These are phyloP conservation scores for Cyclophora punctaria DNA, from an alignment of 2,888 invertebrate genomes.

Conservation along the genomic window DNA sequence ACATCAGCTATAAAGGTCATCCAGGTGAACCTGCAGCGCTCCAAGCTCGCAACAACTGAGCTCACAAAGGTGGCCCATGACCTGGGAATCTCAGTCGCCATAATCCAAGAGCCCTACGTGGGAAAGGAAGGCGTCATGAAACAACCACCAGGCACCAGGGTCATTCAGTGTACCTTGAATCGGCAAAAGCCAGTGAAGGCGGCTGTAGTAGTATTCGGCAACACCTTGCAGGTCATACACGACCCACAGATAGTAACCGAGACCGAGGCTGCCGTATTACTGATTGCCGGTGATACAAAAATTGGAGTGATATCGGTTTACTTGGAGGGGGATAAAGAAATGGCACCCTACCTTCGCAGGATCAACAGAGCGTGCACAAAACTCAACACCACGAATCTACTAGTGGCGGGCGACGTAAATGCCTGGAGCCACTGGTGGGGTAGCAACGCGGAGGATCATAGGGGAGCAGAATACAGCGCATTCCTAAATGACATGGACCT, in stretches of 20 bases:
- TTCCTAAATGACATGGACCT: slow-evolving; percentile 14
- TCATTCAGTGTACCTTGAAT: not conserved
- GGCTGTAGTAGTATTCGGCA: not conserved
- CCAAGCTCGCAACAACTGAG: not conserved
- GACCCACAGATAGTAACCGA: not conserved
- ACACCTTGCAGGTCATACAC: not conserved
- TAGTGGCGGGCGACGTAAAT: not conserved
- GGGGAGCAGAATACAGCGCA: slow-evolving; percentile 9
- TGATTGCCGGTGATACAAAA: no score
- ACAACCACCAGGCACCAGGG: not conserved
- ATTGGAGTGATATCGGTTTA: no score
- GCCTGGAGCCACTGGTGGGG: not conserved
- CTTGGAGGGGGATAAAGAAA: no score
- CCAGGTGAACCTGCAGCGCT: not conserved
- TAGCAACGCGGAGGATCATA: slow-evolving; percentile 4
- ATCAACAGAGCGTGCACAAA: no score
- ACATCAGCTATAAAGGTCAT: no score
- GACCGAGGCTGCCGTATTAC: no score
- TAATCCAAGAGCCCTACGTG: not conserved
- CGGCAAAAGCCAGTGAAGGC: not conserved
- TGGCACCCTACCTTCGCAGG: no score
- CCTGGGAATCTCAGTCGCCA: not conserved
- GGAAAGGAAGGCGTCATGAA: not conserved
- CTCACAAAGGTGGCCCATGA: not conserved
- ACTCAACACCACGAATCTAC: no score